Base-by-base conservation (phyloP, 2,888 invertebrate genomes). In the Kryphioiulus occultus region DNA sequence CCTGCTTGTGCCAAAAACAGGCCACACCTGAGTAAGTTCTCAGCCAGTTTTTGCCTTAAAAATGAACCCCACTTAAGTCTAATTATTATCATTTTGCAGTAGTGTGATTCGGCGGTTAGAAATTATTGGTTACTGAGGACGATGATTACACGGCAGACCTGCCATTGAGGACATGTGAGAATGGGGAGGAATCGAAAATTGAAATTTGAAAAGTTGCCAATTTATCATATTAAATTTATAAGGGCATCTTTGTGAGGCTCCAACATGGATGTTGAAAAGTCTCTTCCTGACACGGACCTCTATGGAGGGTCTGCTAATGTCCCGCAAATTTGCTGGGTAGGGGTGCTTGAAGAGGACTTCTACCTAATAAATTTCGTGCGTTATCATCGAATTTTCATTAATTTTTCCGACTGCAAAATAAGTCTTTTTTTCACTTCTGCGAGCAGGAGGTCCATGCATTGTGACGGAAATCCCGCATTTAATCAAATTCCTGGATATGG, bases 261-360 rank as follows among this genome's bases (percentile, higher is more conserved):
- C 5, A 68, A 68, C 59, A 59, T 59, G 26, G n/a, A 59, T 59
- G 26, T n/a, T 68, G 68, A 68, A 68, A 68, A 68, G 22, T 26
- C 68, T 68, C 68, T 68, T 68, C 68, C 26, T 68, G 68, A n/a
- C 68, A 68, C 12, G 26, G 68, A 22, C 68, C 68, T 26, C 22
- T 26, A 68, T 68, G 26, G 68, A 68, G 68, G 68, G 68, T 68
- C 68, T 68, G 68, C 26, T 68, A 68, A 68, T 68, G 68, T n/a
- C n/a, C 68, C 68, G 68, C 68, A 68, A 68, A 68, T 68, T 68
- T 68, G 68, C 68, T 68, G 68, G n/a, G n/a, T 68, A 68, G 68
- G 68, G 68, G 68, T 68, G 68, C 68, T 68, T 68, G 68, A 68
- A 68, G 68, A 68, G 68, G 68, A 68, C 68, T 68, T 68, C 68